Base-by-base conservation (phyloP, 2,888 invertebrate genomes). In the Acronicta aceris region DNA sequence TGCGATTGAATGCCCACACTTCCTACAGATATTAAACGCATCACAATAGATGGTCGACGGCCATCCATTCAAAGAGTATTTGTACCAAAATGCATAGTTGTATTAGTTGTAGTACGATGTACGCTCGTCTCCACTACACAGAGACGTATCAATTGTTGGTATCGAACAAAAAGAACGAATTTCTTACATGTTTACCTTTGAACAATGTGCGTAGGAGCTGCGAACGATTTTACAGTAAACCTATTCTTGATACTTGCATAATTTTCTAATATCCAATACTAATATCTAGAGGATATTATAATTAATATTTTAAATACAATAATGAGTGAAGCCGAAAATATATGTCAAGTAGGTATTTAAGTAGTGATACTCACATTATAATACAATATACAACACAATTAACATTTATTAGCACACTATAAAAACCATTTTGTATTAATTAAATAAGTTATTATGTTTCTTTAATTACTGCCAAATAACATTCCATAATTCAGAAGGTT, bases 141-240 rank as follows among this genome's bases (percentile, higher is more conserved):
- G 81, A 85, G 82, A 79, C 71, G 73, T 77, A 70, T 82, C 84
- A 81, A 86, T 89, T 86, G 87, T 87, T 85, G 82, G 81, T 72
- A 82, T 75, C 80, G 82, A 82, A 88, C 87, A 89, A 89, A 86
- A 86, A 83, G 84, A 87, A 86, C 81, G 86, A 84, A 87, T 88
- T 86, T 88, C 87, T 85, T 83, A 85, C 83, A 83, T 91, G 88
- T 92, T 91, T 90, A 89, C 87, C 75, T 88, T 88, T 83, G 82
- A 87, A 88, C 86, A 89, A 88, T 86, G 83, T 87, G 87, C 88
- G 86, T 89, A 89, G 89, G 89, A 88, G 87, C 82, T 76, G 83
- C 82, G 81, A 81, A 79, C 80, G 79, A 80, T 83, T 76, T 57
- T 70, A 72, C 76, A 63, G 55, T 48, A 16, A 56, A 53, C 42